A percentile compares a stretch with the other conserved stretches of the same genome.
Conservation (phyloP, 2,113 vertebrate species). For the Elanus axillaris region DNA sequence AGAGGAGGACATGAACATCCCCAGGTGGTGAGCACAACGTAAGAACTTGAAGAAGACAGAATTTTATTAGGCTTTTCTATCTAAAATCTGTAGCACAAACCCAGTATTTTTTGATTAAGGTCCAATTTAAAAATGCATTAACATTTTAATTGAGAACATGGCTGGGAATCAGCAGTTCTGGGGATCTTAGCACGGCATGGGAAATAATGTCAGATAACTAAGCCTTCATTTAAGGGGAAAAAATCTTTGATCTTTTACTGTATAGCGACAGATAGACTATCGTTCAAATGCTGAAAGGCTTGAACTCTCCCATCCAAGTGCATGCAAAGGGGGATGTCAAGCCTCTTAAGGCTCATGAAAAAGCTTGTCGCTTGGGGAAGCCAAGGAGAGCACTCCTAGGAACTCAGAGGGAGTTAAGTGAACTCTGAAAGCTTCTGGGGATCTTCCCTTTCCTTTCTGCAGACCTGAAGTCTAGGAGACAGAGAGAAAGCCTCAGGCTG, state of each 20-base stretch:
- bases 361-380: neutral
- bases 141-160: neutral
- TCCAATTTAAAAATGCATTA: conserved; percentile 1
- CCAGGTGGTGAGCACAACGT: neutral
- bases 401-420: neutral
- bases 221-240: neutral
- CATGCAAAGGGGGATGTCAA: neutral
- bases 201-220: neutral
- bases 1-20: neutral
- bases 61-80: neutral
- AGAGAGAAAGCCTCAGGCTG: neutral
- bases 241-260: neutral
- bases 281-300: neutral
- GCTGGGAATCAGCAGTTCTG: neutral
- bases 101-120: neutral
- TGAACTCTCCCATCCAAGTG: neutral
- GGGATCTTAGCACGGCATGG: neutral
- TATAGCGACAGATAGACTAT: neutral
- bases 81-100: neutral
- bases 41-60: neutral
- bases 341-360: neutral
- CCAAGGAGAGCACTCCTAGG: neutral
- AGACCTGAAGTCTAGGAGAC: neutral
- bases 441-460: neutral
- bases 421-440: neutral